Percentiles rank a stretch among this genome's conserved stretches.
phyloP scores from a whole-genome alignment of 2,113 vertebrate species.

The Pedionomus torquatus region DNA sequence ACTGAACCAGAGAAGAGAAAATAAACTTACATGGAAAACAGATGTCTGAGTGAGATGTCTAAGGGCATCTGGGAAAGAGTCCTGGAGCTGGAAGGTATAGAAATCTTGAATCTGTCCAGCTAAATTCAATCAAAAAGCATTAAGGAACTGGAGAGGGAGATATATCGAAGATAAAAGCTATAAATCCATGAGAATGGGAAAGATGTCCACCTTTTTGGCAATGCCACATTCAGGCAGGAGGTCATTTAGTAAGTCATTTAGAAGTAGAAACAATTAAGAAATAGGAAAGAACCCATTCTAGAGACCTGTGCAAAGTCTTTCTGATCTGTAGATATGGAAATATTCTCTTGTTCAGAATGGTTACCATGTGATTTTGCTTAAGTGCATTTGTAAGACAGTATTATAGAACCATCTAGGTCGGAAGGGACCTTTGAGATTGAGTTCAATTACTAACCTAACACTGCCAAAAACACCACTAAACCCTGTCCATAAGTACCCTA shows the following conservation, averaged over 20 bases:
- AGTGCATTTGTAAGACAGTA: not conserved
- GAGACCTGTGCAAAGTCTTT: not conserved
- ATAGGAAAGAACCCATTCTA: not conserved
- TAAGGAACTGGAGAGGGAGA: not conserved
- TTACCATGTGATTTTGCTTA: not conserved
- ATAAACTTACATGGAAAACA: not conserved
- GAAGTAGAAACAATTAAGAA: not conserved
- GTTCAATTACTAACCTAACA: not conserved
- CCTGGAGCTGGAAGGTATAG: not conserved
- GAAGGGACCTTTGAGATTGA: not conserved
- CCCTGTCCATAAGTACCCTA: not conserved
- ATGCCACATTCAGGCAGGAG: not conserved
- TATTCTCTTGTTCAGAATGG: not conserved
- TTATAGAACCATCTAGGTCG: not conserved
- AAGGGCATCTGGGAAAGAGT: not conserved
- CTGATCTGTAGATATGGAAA: not conserved
- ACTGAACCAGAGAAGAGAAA: not conserved
- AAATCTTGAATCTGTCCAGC: not conserved
- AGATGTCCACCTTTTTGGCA: not conserved
- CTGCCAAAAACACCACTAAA: not conserved
- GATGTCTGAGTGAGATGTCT: not conserved
- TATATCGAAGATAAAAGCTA: not conserved
- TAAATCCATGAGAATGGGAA: not conserved
- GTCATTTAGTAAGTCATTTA: not conserved
- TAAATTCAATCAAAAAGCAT: not conserved